Base-by-base conservation (phyloP, 92 coral and sea anemone genomes). In the Paragorgia papillata region DNA sequence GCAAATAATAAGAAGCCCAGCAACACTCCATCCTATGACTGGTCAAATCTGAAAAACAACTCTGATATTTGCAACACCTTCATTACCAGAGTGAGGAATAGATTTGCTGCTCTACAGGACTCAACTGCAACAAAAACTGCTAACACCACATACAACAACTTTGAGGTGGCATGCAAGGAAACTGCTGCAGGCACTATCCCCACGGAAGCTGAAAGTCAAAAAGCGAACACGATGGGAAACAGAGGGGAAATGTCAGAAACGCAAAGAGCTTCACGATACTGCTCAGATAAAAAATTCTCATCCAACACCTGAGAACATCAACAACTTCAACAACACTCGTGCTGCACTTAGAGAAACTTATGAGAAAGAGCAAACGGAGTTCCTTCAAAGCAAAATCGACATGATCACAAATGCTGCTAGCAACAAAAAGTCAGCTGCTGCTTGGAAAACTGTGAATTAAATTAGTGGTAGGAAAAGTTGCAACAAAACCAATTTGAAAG, bases 381-480 rank as follows among this genome's bases (percentile, higher is more conserved):
- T 21, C 62, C 30, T 70, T 18, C 59, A 70, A 29, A 28, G n/a
- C 20, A 48, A 70, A 26, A 70, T 1, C 9, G 39, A 44, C 39
- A 21, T n/a, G 15, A 70, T 70, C 30, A 70, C 22, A 21, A 50
- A 44, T 33, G 55, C 77, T 20, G 77, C 77, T 9, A 28, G 18
- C 15, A 70, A 50, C 57, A 22, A 70, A 48, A 20, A 50, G 18
- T 44, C 77, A 50, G 30, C 77, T 6, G 73, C 21, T 50, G 77
- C 77, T 8, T 80, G 85, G 88, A 62, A 62, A 69, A 50, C 44
- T 29, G 67, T 85, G 9, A 85, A 74, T 32, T 55, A 80, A 46
- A 54, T 85, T 41, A 80, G 62, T 43, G 89, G 89, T 25, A 63
- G 85, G 26, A 73, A 80, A 66, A 62, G 60, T 49, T 30, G 73